Evolutionary conservation across 1,140 invertebrate genomes (phyloP).

Genomic region (Formica selysi): DNA sequence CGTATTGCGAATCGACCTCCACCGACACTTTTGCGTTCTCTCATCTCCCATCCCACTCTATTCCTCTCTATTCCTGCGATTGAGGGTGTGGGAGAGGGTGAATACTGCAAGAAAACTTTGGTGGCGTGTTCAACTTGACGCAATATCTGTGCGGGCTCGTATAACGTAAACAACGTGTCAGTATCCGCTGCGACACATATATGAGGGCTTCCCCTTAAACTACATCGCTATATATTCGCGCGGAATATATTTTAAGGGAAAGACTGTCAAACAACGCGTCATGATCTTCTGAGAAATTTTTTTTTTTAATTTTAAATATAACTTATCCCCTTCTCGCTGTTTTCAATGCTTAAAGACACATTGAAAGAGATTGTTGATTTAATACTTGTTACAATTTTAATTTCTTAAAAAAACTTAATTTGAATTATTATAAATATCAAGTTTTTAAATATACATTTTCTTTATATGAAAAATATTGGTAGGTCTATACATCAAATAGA

Average conservation of each 20-base stretch:
- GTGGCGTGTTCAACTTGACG: constrained; percentile 72
- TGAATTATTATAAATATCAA: background rate
- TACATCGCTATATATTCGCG: constrained; percentile 40
- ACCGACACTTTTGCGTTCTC: constrained; percentile 48
- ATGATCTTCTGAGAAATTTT: background rate
- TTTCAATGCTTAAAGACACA: background rate
- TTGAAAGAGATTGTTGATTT: background rate
- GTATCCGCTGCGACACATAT: constrained; percentile 61
- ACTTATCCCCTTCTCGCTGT: background rate
- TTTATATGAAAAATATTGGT: background rate
- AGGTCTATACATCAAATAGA: background rate
- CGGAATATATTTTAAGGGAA: constrained; percentile 36
- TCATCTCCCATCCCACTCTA: background rate
- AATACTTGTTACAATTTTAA: background rate
- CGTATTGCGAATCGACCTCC: constrained; percentile 62
- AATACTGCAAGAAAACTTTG: constrained; percentile 73
- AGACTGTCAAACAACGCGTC: background rate
- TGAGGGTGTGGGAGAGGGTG: background rate
- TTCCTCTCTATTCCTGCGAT: constrained; percentile 12
- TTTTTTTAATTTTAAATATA: background rate
- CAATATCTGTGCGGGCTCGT: constrained; percentile 72
- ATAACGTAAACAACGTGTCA: constrained; percentile 71
- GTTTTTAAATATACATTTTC: background rate
- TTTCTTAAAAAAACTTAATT: background rate
- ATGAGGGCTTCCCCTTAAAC: constrained; percentile 44